Evolutionary conservation across 2,888 invertebrate genomes (phyloP), one percentile per base, ranked within the genome.

Genomic region (Taphrorychus bicolor): DNA sequence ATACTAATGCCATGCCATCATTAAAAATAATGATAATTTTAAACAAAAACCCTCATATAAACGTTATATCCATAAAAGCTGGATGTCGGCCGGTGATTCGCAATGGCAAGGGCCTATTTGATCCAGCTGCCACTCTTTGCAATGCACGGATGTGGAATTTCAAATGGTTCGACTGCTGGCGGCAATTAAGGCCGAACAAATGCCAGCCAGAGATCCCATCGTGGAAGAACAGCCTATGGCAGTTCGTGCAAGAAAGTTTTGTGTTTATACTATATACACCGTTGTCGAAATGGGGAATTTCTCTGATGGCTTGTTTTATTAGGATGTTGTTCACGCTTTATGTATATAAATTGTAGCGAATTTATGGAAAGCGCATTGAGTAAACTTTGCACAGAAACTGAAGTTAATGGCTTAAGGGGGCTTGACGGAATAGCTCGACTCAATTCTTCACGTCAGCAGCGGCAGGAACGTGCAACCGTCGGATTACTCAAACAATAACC

Each of bases 111-210:
- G 23, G 48, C 58, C 58, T 45, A 58, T 58, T 58, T 58, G 19
- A 45, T 45, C 21, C 58, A 58, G 42, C 58, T 58, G 58, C 14
- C 58, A 22, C 58, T 42, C 32, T 22, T 51, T 56, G 56, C 17
- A 17, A n/a, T 45, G 23, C 48, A 48, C 58, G 54, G 45, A 58
- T 58, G 58, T 58, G 48, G 58, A 58, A 58, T 58, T 41, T 45
- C 22, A 58, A 58, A 58, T 58, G 58, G 45, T 58, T 45, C 48
- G 48, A 48, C 58, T 58, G 58, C 58, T 45, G 45, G 58, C 58
- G 48, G 58, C 58, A 58, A 58, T 58, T 58, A 58, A 16, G 58
- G 45, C 42, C 21, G 58, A 2, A 58, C 45, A 58, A 58, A 58
- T 40, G 18, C 41, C 40, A 18, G 5, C n/a, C n/a, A n/a, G n/a